Evolutionary conservation across 2,797 vertebrate species (phyloP), one percentile per base, ranked within the genome.

Genomic region (Urosaurus nigricauda): DNA sequence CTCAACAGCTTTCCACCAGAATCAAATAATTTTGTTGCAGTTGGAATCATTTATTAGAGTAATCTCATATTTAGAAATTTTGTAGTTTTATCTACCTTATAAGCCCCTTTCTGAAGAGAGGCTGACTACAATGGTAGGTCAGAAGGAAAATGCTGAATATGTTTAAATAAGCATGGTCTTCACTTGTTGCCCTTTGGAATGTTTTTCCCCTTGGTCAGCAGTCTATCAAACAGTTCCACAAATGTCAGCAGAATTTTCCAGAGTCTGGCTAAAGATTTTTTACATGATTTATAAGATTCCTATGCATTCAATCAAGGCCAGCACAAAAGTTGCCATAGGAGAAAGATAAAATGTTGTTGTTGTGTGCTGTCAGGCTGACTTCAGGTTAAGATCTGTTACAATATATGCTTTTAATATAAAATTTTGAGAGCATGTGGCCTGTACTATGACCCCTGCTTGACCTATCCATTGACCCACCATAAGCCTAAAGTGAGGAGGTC

Each of bases 181-280:
- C 81, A 70, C 79, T 60, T 35, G 9, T 89, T 85, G 47, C n/a
- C 56, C 84, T 90, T 63, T 83, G 78, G 47, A 90, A 51, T 81
- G 4, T 16, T 4, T 89, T 89, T 82, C 53, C 29, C 71, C 78
- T 89, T 73, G 0, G 68, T 89, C 83, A 56, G 56, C 3, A 1
- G 68, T 4, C 56, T 26, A 35, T 79, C 79, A 87, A 86, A 35
- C 37, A 77, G 13, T 43, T 86, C 1, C 13, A 43, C 12, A 37
- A 21, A 4, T 84, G 37, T 70, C 79, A 87, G 71, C 17, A 0
- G 0, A 82, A 91, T 14, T 89, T 87, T 87, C 58, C n/a, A 16
- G 35, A 90, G 26, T 58, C 53, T 11, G 70, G 32, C 13, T 83
- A 14, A 71, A 79, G 24, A 14, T 53, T 32, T 73, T 90, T 0